Evolutionary conservation across 2,113 vertebrate genomes (phyloP).

Genomic region (Anhinga anhinga): DNA sequence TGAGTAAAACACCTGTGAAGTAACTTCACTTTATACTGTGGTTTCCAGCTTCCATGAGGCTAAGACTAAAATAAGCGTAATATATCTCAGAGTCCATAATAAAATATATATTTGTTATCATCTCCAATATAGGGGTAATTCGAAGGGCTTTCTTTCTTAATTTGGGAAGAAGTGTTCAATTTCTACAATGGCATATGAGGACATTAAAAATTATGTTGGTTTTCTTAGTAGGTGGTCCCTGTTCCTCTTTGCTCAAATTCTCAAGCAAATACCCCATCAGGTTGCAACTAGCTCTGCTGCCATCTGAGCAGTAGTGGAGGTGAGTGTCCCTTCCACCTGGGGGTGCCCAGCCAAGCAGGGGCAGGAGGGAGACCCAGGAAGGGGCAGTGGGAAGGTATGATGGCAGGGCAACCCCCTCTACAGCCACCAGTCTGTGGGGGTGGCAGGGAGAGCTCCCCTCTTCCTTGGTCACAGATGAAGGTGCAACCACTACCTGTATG

Average conservation of each 20-base stretch:
- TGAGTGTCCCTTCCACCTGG: neutral
- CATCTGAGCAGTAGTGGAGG: neutral
- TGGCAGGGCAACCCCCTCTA: no score
- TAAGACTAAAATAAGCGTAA: neutral
- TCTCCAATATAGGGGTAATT: neutral
- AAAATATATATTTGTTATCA: neutral
- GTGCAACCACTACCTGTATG: rapidly evolving
- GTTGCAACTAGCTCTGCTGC: neutral
- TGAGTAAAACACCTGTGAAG: neutral
- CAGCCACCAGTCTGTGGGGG: neutral
- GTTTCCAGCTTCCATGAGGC: neutral
- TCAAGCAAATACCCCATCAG: neutral
- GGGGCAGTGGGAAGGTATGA: rapidly evolving
- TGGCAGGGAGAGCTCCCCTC: neutral
- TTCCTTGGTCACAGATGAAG: neutral
- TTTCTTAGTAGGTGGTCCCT: neutral
- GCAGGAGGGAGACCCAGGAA: neutral
- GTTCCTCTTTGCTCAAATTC: neutral
- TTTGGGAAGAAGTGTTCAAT: neutral
- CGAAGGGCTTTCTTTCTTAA: neutral
- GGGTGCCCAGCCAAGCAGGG: neutral
- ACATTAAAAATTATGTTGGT: neutral
- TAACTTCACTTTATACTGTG: neutral
- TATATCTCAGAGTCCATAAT: neutral
- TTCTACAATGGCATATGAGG: neutral